These are phyloP conservation scores for Oscarella lobularis DNA, from an alignment of 37 sponge, comb jelly and placozoan species.

Conservation along the genomic window DNA sequence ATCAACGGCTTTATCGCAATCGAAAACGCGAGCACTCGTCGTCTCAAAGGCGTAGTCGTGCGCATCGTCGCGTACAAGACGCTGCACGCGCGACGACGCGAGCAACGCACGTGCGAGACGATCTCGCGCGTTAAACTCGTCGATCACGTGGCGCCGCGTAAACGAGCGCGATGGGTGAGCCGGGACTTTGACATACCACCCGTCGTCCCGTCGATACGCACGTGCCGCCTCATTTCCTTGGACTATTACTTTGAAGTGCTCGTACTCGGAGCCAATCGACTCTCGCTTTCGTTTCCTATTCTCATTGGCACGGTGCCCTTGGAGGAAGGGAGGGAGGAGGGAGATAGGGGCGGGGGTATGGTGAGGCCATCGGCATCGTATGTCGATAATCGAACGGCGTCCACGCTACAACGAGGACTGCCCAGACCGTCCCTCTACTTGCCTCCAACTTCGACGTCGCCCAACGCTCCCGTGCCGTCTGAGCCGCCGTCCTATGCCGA, in stretches of 20 bases:
- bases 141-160: no score
- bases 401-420: not conserved
- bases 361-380: not conserved
- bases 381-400: not conserved
- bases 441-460: not conserved
- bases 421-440: no score
- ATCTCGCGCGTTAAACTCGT: not conserved
- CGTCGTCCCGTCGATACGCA: not conserved
- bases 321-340: not conserved
- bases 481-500: not conserved
- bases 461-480: not conserved
- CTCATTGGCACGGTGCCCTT: not conserved
- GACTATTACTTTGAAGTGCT: not conserved
- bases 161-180: no score
- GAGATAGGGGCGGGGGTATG: no score
- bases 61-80: not conserved
- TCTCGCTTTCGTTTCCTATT: not conserved
- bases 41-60: not conserved
- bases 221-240: not conserved
- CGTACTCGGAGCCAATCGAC: not conserved
- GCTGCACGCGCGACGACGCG: not conserved
- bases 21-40: not conserved
- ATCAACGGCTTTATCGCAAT: not conserved
- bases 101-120: not conserved
- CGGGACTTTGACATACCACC: not conserved